Conservation (phyloP, 1,140 invertebrate species). For the Elymnias hypermnestra region DNA sequence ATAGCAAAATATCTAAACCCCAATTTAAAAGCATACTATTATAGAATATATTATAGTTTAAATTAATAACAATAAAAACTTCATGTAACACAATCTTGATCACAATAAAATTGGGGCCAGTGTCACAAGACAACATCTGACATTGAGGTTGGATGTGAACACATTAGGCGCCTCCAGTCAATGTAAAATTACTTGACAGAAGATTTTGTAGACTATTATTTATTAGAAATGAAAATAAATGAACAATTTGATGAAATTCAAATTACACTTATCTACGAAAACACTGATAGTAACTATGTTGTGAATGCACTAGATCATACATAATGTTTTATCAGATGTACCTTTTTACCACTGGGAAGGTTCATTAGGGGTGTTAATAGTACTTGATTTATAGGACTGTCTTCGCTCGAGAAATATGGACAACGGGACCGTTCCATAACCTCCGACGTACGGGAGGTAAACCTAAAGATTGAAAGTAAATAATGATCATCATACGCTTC, state of each 20-base stretch:
- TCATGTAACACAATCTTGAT: too few relatives aligned
- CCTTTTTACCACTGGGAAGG: conserved; percentile 54
- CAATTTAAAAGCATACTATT: too few relatives aligned
- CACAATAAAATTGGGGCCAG: conserved; percentile 37
- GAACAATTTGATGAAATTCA: conserved; percentile 22
- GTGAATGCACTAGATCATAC: conserved; percentile 39
- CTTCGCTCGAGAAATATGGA: conserved; percentile 61
- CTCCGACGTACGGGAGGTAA: conserved; percentile 58
- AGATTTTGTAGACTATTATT: conserved; percentile 24
- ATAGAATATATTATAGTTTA: too few relatives aligned
- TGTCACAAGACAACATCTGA: conserved; percentile 34
- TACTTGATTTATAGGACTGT: conserved; percentile 54
- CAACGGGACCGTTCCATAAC: conserved; percentile 68
- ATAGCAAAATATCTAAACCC: too few relatives aligned
- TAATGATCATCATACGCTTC: conserved; percentile 32
- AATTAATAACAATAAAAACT: too few relatives aligned
- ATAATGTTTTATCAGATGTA: conserved; percentile 38
- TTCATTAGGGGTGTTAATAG: conserved; percentile 65
- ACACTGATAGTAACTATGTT: conserved; percentile 48
- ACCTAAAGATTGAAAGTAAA: conserved; percentile 57
- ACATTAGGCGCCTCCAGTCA: conserved; percentile 25
- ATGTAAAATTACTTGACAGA: conserved; percentile 13
- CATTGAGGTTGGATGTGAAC: conserved; percentile 33
- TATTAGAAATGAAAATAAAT: conserved; percentile 18
- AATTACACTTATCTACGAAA: conserved; percentile 52